phyloP scores from a whole-genome alignment of 2,797 vertebrate species.

The Trichosurus vulpecula region DNA sequence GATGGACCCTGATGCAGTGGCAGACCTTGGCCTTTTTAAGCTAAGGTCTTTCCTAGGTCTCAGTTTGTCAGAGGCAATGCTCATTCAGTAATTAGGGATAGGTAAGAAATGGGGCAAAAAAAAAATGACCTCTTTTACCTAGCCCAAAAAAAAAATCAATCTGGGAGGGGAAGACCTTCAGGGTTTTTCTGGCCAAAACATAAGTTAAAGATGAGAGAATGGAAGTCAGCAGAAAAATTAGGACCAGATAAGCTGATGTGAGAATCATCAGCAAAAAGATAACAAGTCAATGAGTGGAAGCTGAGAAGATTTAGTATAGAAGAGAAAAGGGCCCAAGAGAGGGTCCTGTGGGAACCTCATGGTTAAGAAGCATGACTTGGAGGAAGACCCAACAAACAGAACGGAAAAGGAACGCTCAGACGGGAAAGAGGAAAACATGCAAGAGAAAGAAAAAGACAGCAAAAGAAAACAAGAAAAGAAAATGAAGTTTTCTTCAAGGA shows the following conservation, averaged over 20 bases:
- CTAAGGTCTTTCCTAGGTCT: not conserved
- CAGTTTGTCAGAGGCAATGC: not conserved
- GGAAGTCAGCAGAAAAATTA: not conserved
- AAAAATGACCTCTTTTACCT: not conserved
- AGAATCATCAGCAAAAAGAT: not conserved
- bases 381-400: not conserved
- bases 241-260: not conserved
- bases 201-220: not conserved
- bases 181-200: not conserved
- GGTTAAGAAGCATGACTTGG: not conserved
- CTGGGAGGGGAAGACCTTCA: not conserved
- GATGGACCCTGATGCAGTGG: not conserved
- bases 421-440: not conserved
- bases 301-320: not conserved
- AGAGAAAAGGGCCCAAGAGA: not conserved
- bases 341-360: not conserved
- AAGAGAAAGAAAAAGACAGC: not conserved
- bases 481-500: not conserved
- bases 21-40: not conserved
- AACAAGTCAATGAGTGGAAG: not conserved
- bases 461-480: not conserved
- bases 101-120: not conserved
- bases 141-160: not conserved
- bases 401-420: not conserved
- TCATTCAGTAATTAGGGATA: not conserved